Base-by-base conservation (phyloP, 2,797 vertebrate genomes). In the Tapirus indicus region DNA sequence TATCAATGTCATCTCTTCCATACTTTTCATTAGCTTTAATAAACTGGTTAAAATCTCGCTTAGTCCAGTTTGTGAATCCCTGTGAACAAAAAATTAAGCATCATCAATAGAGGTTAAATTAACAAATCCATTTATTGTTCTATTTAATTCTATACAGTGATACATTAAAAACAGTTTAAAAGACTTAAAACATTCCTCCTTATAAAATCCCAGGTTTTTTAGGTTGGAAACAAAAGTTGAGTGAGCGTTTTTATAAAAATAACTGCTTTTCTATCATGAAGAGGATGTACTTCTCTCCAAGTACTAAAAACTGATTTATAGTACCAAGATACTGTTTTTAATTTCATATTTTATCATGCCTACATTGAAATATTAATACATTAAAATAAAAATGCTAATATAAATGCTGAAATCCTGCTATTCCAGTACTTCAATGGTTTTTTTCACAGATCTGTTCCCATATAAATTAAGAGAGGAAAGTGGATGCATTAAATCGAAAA, bases 21-120 rank as follows among this genome's bases (percentile, higher is more conserved):
- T 99, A 99, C 95, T 99, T 99, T 97, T 99, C 99, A 98, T 99
- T 99, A 71, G 99, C 99, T 98, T 99, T 99, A 98, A 99, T 99
- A 96, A 99, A 99, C 97, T 99, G 99, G 97, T 99, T 99, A 98
- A 99, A 99, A 98, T 99, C 99, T 96, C 99, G 98, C 97, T 99
- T 99, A 98, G 99, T 99, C 99, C 99, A 99, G 97, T 99, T 99
- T 88, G 99, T 99, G 98, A 99, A 99, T 91, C 99, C 99, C 99
- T 99, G 98, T 44, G 86, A 97, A 96, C 27, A 97, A 96, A 86
- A 98, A 95, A 75, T 96, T 96, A 96, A 64, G 78, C 38, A 78
- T 75, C 56, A 88, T 94, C 62, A 96, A n/a, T 9, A 92, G 11
- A 96, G 47, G 5, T 75, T 74, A 41, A 97, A 97, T 83, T 16